Base-by-base conservation (phyloP, 2,113 vertebrate species). In the Eretmochelys imbricata region DNA sequence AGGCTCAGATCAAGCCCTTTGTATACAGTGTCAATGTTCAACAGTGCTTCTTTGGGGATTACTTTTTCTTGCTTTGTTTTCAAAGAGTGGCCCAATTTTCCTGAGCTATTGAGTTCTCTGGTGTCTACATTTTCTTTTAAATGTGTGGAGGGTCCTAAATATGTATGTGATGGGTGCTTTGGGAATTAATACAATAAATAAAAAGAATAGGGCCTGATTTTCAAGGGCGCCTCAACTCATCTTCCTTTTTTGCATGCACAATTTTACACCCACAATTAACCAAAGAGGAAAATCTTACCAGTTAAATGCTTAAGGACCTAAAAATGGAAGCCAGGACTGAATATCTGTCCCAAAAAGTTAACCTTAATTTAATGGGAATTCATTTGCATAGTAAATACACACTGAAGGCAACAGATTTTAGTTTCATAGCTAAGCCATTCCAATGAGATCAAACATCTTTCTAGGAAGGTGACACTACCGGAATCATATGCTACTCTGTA, bases 221-320 rank as follows among this genome's bases (percentile, higher is more conserved):
- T 97, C 95, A 97, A 94, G 93, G 88, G 88, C 27, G 86, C 85
- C 38, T 62, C 51, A 9, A 25, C 89, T 96, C 94, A 95, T 94
- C 72, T 89, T 89, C 82, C 88, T 91, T 0, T 0, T 95, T 94
- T 96, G 90, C 90, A 95, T 94, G 82, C 80, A 62, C 82, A 38
- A 82, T 96, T 96, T 90, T 88, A 51, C 82, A 84, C 78, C 57
- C 84, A 20, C 10, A 11, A 4, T 27, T 93, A 94, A 85, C 85
- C 53, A 69, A 69, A 79, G 69, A 72, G 29, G 62, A 11, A 50
- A 78, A 87, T 85, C 91, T 35, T 94, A 83, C 72, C 42, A 80
- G 31, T 51, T 35, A n/a, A 69, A 38, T 89, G 35, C 38, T 87
- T 54, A 8, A 38, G 85, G n/a, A 51, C 38, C 19, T 22, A 38